A percentile compares a stretch with the other conserved stretches of the same genome.
Conservation (phyloP, 2,113 vertebrate genomes). For the Terrapene triunguis region DNA sequence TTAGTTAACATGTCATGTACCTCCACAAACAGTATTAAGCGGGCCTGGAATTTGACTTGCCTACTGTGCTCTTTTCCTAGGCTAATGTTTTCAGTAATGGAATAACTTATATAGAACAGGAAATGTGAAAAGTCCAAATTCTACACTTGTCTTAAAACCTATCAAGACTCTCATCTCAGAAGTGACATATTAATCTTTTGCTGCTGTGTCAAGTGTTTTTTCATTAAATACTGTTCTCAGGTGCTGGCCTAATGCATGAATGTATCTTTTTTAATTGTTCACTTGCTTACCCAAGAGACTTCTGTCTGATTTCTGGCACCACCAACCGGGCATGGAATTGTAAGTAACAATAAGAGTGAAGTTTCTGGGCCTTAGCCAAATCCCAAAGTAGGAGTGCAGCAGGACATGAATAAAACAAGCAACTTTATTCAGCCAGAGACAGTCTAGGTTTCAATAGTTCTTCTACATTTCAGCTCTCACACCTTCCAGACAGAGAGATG, state of each 20-base stretch:
- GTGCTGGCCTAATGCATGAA: background rate
- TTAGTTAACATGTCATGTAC: slow-evolving; percentile 18
- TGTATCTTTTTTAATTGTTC: background rate
- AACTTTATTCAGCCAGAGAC: background rate
- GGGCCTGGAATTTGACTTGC: slow-evolving; percentile 9
- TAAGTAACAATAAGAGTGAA: background rate
- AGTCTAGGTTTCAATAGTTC: background rate
- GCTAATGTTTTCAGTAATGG: slow-evolving; percentile 19
- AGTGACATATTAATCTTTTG: background rate
- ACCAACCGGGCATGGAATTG: background rate
- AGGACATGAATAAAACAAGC: background rate
- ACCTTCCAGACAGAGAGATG: background rate
- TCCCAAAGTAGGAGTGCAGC: background rate
- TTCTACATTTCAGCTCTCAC: background rate
- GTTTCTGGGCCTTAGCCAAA: background rate
- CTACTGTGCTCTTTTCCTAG: background rate
- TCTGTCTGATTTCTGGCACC: background rate
- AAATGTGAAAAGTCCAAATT: slow-evolving; percentile 8
- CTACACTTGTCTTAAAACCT: slow-evolving; percentile 1
- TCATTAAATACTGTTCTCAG: background rate
- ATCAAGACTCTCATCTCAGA: slow-evolving; percentile 10
- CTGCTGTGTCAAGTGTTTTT: background rate
- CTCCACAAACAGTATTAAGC: background rate
- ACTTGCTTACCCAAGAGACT: background rate
- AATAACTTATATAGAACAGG: background rate